A percentile compares a stretch with the other conserved stretches of the same genome.
Conservation (phyloP, 2,888 invertebrate genomes). For the Cepaea hortensis region DNA sequence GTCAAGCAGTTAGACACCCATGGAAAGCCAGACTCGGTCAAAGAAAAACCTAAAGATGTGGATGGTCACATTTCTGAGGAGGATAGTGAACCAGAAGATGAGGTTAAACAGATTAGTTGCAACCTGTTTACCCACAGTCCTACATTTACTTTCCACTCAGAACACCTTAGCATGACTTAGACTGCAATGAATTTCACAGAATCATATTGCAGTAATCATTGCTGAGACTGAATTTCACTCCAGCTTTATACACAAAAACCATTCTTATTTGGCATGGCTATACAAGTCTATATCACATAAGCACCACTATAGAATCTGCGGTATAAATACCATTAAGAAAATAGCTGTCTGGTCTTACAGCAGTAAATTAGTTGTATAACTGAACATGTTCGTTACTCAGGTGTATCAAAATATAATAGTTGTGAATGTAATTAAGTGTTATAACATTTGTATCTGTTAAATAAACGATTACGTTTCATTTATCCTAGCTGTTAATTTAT, state of each 20-base stretch:
- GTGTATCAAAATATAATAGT: no score
- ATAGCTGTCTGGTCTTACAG: no score
- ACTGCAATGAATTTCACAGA: not conserved
- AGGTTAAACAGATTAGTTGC: constrained; percentile 6
- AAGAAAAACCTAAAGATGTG: not conserved
- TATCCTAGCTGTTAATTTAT: no score
- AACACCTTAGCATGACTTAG: not conserved
- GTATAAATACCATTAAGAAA: no score
- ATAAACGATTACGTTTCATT: no score
- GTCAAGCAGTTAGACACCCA: constrained; percentile 28
- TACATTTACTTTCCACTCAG: not conserved
- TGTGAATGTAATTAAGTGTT: no score
- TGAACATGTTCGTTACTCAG: no score
- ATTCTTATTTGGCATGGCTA: not conserved
- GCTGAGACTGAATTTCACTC: no score
- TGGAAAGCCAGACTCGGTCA: not conserved
- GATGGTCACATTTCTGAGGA: not conserved
- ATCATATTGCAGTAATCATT: not conserved
- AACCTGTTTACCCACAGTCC: constrained; percentile 9
- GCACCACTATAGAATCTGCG: no score
- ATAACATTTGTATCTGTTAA: no score
- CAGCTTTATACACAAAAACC: not conserved
- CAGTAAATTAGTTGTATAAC: no score
- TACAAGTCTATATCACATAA: not conserved
- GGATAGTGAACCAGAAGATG: constrained; percentile 12